Conservation (phyloP, 1,140 invertebrate species). For the Halotydeus destructor region DNA sequence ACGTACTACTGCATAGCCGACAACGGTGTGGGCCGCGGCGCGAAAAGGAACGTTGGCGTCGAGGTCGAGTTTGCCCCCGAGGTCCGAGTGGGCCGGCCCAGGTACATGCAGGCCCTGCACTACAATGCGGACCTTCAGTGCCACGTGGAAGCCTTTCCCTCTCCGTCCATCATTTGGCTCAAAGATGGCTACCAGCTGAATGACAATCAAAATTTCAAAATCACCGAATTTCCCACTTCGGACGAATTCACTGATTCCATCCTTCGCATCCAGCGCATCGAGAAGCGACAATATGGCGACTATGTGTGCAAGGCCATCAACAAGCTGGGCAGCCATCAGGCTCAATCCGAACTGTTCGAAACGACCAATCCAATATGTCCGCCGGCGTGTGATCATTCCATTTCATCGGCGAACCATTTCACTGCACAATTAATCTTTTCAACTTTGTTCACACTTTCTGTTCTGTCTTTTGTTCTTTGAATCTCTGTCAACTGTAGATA, state of each 20-base stretch:
- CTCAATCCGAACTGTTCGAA: constrained; percentile 48
- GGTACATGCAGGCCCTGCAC: constrained; percentile 62
- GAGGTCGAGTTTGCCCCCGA: constrained; percentile 63
- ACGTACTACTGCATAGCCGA: constrained; percentile 85
- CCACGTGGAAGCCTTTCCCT: constrained; percentile 74
- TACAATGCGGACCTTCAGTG: constrained; percentile 83
- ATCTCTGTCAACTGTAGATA: too few relatives aligned
- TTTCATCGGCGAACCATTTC: too few relatives aligned
- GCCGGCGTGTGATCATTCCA: constrained; percentile 57
- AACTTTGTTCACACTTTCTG: too few relatives aligned
- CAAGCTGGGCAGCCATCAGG: constrained; percentile 55
- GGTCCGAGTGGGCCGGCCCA: constrained; percentile 41
- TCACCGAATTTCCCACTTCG: constrained; percentile 67
- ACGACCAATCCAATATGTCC: constrained; percentile 74
- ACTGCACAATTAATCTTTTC: too few relatives aligned
- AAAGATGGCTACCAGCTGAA: constrained; percentile 51
- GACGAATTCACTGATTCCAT: constrained; percentile 77
- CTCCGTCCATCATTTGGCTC: constrained; percentile 62
- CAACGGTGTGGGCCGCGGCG: constrained; percentile 52
- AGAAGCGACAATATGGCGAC: constrained; percentile 65
- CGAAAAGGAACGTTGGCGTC: constrained; percentile 60
- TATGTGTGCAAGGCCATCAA: constrained; percentile 70
- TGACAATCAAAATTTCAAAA: constrained; percentile 67
- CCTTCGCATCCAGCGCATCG: constrained; percentile 63
- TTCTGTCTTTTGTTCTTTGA: too few relatives aligned